phyloP scores from a whole-genome alignment of 2,888 invertebrate species.

The Drosophila bunnanda region DNA sequence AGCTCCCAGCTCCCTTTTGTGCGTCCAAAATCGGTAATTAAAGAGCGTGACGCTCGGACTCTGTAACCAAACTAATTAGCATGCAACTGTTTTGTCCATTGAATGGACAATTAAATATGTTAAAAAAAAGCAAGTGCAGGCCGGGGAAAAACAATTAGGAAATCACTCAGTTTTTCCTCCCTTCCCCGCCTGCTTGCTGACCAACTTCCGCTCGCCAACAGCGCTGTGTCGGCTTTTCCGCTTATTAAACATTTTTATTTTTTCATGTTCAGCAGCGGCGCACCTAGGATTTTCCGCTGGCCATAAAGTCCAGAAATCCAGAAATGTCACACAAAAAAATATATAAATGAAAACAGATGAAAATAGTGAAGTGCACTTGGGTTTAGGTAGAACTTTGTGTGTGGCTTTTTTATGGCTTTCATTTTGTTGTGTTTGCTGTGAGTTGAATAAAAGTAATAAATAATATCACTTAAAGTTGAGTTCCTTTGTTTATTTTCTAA shows the following conservation, averaged over 20 bases:
- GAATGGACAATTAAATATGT: conserved; percentile 18
- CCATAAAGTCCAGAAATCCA: conserved; percentile 16
- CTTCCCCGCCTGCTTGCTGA: not conserved
- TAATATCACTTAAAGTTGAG: not conserved
- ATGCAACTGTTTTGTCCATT: conserved; percentile 57
- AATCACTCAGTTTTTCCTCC: conserved; percentile 2
- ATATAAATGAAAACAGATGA: not conserved
- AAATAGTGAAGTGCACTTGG: conserved; percentile 13
- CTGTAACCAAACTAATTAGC: conserved; percentile 51
- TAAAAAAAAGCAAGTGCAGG: conserved; percentile 1
- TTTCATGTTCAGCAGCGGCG: conserved; percentile 9
- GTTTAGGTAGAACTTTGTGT: not conserved
- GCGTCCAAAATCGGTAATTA: conserved; percentile 43
- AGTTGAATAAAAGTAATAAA: not conserved
- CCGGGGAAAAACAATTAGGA: conserved; percentile 52
- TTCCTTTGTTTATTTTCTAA: not conserved
- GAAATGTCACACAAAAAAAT: conserved; percentile 26
- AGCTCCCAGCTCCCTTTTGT: conserved; percentile 15
- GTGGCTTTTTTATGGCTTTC: conserved; percentile 2
- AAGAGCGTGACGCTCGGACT: conserved; percentile 55
- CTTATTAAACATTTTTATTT: conserved; percentile 57
- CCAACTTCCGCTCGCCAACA: conserved; percentile 56
- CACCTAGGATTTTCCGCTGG: conserved; percentile 4
- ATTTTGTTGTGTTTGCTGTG: not conserved
- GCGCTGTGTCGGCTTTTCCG: conserved; percentile 54